These are phyloP conservation scores for Dendrocincla fuliginosa DNA, from an alignment of 2,797 vertebrate species.

Conservation along the genomic window DNA sequence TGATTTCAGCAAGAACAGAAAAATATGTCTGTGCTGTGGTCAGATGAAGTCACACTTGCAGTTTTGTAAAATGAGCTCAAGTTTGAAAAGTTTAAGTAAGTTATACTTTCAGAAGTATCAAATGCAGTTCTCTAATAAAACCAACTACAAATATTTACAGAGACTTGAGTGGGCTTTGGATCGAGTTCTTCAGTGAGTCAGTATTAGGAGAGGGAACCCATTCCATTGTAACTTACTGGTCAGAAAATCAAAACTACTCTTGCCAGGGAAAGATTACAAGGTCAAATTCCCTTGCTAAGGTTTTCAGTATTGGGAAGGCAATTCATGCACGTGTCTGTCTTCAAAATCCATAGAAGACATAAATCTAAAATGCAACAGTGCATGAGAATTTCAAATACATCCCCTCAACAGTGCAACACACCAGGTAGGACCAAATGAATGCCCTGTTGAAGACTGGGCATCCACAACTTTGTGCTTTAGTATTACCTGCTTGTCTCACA, in stretches of 20 bases:
- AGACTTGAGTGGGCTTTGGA: not conserved
- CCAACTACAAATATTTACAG: not conserved
- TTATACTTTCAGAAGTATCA: not conserved
- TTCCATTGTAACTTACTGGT: not conserved
- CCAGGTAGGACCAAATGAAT: rapidly evolving
- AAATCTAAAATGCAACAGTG: not conserved
- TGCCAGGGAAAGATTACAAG: not conserved
- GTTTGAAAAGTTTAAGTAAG: not conserved
- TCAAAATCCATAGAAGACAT: not conserved
- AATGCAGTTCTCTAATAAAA: not conserved
- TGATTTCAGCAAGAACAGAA: not conserved
- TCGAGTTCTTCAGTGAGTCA: not conserved
- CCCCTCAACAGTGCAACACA: not conserved
- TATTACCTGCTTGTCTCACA: not conserved
- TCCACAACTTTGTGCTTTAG: not conserved
- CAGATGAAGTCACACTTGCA: not conserved
- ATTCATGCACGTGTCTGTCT: not conserved
- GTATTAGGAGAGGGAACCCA: not conserved
- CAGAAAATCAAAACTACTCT: not conserved
- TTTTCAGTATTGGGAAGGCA: not conserved
- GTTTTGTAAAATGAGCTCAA: not conserved
- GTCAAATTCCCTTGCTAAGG: not conserved
- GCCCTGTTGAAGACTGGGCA: not conserved
- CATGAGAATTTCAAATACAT: not conserved
- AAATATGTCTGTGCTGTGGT: rapidly evolving